Evolutionary conservation across 92 coral and sea anemone species (phyloP), one percentile per base, ranked within the genome.

Genomic region (Anthopleura xanthogrammica): DNA sequence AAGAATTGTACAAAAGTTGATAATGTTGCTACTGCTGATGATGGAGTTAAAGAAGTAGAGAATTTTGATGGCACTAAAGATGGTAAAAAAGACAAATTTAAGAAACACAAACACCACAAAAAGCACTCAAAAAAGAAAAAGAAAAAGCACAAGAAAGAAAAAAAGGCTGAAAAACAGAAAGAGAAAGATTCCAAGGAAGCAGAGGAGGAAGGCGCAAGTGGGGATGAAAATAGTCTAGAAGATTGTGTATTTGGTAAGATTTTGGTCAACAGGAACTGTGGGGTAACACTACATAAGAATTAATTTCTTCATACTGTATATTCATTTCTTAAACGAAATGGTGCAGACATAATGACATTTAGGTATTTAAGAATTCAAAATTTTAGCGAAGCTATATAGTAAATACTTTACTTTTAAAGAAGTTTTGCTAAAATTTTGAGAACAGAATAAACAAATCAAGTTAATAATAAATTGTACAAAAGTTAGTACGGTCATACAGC

Each of bases 121-220:
- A 85, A 85, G 41, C 83, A 85, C 39, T 78, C 83, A 23, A 85
- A 85, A 19, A 79, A 85, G 76, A 85, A 85, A 54, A 85, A 85
- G 88, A 85, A 85, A 70, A 85, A 64, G 75, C 66, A 80, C 29
- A 52, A 80, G 52, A 80, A 80, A 65, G 70, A 85, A 41, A 77
- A 85, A 20, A 85, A 78, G 57, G 79, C 68, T 48, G 83, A 79
- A 36, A 79, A 79, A 36, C 20, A 42, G 57, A 85, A 79, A 22
- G 41, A 39, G 7, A 79, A 78, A 46, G 43, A 55, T 22, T 14
- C n/a, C 20, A 54, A 82, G 43, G 77, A 23, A 40, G 2, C 23
- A 62, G 72, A 79, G 17, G 88, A 60, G 41, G 41, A 60, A 74
- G 56, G 75, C 13, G 13, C 79, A 39, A 56, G 39, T 46, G 58